phyloP scores from a whole-genome alignment of 2,113 vertebrate genomes.

The Connochaetes taurinus region DNA sequence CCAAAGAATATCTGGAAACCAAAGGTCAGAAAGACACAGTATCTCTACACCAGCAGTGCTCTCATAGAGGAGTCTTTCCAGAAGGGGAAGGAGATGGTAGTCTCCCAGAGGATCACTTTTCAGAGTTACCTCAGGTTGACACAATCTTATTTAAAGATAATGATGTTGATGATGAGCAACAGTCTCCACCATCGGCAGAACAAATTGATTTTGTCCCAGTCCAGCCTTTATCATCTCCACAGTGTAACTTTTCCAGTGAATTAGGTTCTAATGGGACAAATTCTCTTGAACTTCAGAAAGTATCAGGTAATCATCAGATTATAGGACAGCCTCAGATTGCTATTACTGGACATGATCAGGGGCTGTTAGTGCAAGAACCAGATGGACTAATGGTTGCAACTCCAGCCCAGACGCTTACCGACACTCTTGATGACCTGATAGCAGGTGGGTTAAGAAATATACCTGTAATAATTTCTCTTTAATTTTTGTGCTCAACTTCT shows the following conservation, averaged over 20 bases:
- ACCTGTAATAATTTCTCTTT: conserved; percentile 78
- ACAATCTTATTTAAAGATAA: conserved; percentile 86
- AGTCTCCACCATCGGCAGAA: conserved; percentile 79
- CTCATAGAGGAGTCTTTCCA: conserved; percentile 86
- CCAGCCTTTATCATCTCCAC: conserved; percentile 89
- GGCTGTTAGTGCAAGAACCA: conserved; percentile 92
- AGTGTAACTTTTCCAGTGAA: conserved; percentile 90
- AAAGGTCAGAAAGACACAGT: conserved; percentile 91
- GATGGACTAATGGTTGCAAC: conserved; percentile 94
- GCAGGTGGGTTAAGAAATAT: conserved; percentile 89
- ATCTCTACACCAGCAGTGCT: conserved; percentile 84
- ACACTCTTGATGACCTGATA: conserved; percentile 99
- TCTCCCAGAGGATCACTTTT: conserved; percentile 85
- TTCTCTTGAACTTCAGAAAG: conserved; percentile 93
- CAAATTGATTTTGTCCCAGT: conserved; percentile 91
- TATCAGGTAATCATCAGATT: conserved; percentile 88
- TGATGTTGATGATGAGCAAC: conserved; percentile 82
- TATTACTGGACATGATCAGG: conserved; percentile 88
- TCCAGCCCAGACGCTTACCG: conserved; percentile 95
- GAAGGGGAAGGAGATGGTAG: conserved; percentile 82
- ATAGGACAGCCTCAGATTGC: conserved; percentile 90
- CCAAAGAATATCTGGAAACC: conserved; percentile 99
- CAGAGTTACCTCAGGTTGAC: conserved; percentile 93
- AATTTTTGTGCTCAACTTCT: conserved; percentile 65
- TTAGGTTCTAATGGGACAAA: conserved; percentile 89